A percentile compares a stretch with the other conserved stretches of the same genome.
These are phyloP conservation scores for Andrena bicolor DNA, from an alignment of 2,888 invertebrate species.

Conservation along the genomic window DNA sequence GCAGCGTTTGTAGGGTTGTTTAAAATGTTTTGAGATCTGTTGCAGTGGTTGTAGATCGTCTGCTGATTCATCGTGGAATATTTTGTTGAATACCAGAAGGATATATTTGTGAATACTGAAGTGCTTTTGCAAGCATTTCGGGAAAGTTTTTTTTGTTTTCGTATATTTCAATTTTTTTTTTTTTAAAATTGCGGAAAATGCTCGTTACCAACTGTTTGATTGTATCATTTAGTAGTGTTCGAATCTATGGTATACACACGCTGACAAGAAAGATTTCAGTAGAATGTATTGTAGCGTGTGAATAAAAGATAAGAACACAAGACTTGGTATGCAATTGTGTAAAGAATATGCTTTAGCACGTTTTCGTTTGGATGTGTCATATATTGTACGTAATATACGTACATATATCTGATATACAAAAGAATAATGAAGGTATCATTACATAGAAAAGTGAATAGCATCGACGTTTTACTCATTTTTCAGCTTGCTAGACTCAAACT, in stretches of 20 bases:
- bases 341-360: no score
- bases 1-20: not conserved
- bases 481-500: not conserved
- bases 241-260: no score
- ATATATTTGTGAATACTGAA: not conserved
- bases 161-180: not conserved
- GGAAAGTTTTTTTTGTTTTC: not conserved
- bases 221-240: not conserved
- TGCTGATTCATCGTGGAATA: not conserved
- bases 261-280: not conserved
- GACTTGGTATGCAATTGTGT: no score
- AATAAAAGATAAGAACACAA: conserved; percentile 3
- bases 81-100: not conserved
- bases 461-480: not conserved
- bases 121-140: not conserved
- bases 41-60: not conserved
- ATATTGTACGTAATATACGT: not conserved
- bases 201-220: not conserved
- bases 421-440: not conserved
- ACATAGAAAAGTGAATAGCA: not conserved
- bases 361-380: not conserved
- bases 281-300: not conserved
- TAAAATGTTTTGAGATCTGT: not conserved
- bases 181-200: not conserved
- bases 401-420: not conserved